Base-by-base conservation (phyloP, 1,140 invertebrate species). In the Ylistrum balloti region DNA sequence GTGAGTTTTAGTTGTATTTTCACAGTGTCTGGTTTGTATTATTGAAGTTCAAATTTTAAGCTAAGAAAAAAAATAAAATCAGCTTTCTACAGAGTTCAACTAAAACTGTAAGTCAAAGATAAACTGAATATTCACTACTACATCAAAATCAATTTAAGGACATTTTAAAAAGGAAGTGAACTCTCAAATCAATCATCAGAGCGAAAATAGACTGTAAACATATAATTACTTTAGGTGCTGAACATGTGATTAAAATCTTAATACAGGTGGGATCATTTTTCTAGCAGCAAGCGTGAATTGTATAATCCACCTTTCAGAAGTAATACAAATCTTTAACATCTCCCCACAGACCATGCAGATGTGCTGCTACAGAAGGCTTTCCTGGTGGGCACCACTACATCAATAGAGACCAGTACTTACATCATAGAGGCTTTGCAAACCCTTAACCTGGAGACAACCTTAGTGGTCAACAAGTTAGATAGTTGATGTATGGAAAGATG, bases 331-430 rank as follows among this genome's bases (percentile, higher is more conserved):
- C n/a, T n/a, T n/a, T n/a, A n/a, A n/a, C n/a, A 11, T 89, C 86
- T 86, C 90, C 33, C 93, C 97, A 92, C 97, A 97, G 98, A 99
- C 95, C 97, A 98, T 95, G 98, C 98, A 0, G 96, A 97, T 88
- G 97, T 97, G 34, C 97, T 99, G 33, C 96, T 99, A 90, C 97
- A 97, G 93, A 97, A 97, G 93, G 98, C 98, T 0, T 99, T 99
- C 96, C 97, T 97, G 88, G 96, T 99, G 33, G 98, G 98, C 17
- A 97, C 98, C 74, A 97, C 97, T 93, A 98, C 97, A 34, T 98
- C 98, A 90, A 97, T 98, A 56, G 98, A 98, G 92, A 98, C 98
- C 13, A 97, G 97, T 86, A 96, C 97, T n/a, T 97, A 97, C 95
- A 98, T 99, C 86, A 97, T 97, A 86, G 98, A 98, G 95, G 97